phyloP scores from a whole-genome alignment of 2,888 invertebrate species.

The Mesorhabditis spiculigera region DNA sequence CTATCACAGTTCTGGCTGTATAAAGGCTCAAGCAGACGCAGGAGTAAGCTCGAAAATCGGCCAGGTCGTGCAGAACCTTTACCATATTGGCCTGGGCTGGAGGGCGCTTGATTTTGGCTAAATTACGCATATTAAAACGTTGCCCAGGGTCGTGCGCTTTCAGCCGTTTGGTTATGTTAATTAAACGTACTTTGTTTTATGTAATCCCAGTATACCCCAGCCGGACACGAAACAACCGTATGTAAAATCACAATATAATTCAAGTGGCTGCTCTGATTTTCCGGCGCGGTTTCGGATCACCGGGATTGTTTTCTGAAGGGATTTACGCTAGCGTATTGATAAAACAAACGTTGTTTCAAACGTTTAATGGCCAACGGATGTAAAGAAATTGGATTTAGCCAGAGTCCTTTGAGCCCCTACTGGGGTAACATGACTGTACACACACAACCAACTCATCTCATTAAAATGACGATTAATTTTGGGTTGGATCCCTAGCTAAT shows the following conservation, averaged over 20 bases:
- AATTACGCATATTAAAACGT: neutral
- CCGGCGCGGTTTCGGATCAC: neutral
- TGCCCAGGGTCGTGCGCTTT: too few relatives aligned
- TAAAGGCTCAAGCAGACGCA: conserved; percentile 10
- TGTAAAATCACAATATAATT: neutral
- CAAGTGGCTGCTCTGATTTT: neutral
- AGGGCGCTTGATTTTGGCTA: neutral
- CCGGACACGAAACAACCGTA: neutral
- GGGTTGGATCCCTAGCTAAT: too few relatives aligned
- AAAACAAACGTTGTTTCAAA: neutral
- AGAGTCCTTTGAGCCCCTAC: too few relatives aligned
- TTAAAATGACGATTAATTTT: too few relatives aligned
- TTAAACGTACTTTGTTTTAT: too few relatives aligned
- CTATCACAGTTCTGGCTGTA: conserved; percentile 4
- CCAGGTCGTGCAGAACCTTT: neutral
- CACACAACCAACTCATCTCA: too few relatives aligned
- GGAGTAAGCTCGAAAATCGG: neutral
- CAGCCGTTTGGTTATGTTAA: too few relatives aligned
- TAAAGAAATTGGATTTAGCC: too few relatives aligned
- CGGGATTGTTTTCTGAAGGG: neutral
- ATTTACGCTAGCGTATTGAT: neutral
- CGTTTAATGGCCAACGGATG: too few relatives aligned
- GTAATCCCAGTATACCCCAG: neutral
- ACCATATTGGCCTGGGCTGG: neutral
- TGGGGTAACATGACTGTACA: too few relatives aligned